Evolutionary conservation across 2,888 invertebrate genomes (phyloP), one percentile per base, ranked within the genome.

Genomic region (Drosophila siamana): DNA sequence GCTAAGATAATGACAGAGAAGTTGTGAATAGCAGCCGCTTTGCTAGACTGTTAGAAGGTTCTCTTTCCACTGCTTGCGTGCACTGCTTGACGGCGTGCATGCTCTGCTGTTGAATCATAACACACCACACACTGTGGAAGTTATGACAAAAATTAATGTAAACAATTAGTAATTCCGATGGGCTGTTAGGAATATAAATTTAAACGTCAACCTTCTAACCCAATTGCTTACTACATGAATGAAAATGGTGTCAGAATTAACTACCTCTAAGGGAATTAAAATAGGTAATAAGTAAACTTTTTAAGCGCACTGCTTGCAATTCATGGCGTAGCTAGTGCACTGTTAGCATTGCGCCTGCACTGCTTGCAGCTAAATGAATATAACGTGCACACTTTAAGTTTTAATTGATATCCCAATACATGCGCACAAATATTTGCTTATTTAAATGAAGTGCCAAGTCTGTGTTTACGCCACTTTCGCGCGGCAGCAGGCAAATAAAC

Each of bases 31-130:
- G 24, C 22, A 6, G 22, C 13, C n/a, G 26, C 15, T 26, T 28
- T n/a, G n/a, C 19, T 19, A 19, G 36, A 7, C 7, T 28, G 9
- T 47, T 47, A 11, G n/a, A n/a, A n/a, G 28, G 13, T 38, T 38
- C 36, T 38, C 13, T 26, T 26, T 15, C 8, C 15, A 15, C 16
- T 46, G 46, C 50, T 50, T 46, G 46, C 50, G 24, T 11, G 13
- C 11, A 13, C 36, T 38, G 36, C 36, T 38, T 38, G 7, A 15
- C 8, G 36, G 7, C 1, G 6, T 13, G 13, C 36, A 19, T 47
- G 15, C 11, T 36, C 9, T 9, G 22, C 50, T 9, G 13, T 9
- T 50, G 13, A 13, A 22, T 36, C 22, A 13, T 8, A 36, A 13
- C n/a, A 48, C 8, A 15, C 28, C 8, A 15, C 28, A 28, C 13